Percentiles rank a stretch among this genome's conserved stretches.
phyloP scores from a whole-genome alignment of 2,797 vertebrate genomes.

The Oreortyx pictus region DNA sequence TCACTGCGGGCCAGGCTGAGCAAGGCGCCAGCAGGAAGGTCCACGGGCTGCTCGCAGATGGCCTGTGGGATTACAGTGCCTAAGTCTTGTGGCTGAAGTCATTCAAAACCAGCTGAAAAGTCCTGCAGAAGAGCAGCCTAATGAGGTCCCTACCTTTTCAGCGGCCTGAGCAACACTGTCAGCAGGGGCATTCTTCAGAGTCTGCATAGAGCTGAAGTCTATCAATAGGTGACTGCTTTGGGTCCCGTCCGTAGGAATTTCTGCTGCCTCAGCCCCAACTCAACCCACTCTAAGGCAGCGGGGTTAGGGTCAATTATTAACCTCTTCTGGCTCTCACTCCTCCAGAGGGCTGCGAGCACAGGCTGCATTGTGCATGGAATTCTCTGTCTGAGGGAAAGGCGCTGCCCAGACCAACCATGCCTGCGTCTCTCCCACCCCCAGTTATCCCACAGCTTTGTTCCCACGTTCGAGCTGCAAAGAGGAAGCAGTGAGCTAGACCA shows the following conservation, averaged over 20 bases:
- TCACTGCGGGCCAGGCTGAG: conserved; percentile 5
- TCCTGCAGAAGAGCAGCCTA: neutral
- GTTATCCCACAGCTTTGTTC: conserved; percentile 68
- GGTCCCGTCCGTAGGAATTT: neutral
- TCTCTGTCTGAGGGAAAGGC: conserved; percentile 27
- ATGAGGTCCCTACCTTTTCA: neutral
- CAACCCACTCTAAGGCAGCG: neutral
- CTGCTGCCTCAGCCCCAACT: neutral
- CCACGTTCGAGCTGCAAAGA: conserved; percentile 2
- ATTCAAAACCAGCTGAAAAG: neutral
- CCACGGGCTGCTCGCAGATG: neutral
- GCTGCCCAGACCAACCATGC: neutral
- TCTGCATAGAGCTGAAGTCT: neutral
- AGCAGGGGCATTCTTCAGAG: neutral
- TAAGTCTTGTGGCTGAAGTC: neutral
- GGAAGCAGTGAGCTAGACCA: conserved; percentile 50
- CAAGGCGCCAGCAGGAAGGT: neutral
- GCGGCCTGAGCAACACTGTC: neutral
- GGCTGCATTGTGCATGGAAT: neutral
- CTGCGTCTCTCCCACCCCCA: conserved; percentile 60
- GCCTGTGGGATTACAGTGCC: neutral
- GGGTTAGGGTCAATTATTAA: neutral
- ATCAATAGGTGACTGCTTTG: neutral
- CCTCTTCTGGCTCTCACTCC: neutral
- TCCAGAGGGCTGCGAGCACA: conserved; percentile 27